These are phyloP conservation scores for Tragelaphus scriptus DNA, from an alignment of 2,113 vertebrate genomes.

Conservation along the genomic window DNA sequence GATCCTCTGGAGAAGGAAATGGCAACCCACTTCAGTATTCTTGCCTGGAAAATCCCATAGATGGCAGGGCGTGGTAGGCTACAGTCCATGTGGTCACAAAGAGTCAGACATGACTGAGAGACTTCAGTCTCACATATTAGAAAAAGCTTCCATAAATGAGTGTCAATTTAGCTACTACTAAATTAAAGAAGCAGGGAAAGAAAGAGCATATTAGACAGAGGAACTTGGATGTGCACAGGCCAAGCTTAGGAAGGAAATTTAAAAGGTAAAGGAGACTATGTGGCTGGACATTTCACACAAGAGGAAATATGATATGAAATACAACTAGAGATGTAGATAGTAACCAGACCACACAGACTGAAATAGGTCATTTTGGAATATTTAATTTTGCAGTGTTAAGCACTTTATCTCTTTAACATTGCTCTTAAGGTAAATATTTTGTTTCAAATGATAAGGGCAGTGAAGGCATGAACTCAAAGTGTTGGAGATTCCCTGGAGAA, in stretches of 20 bases:
- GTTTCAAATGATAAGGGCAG: neutral
- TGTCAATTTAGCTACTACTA: neutral
- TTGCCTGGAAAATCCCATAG: too few species aligned
- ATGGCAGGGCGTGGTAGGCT: too few species aligned
- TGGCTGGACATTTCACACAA: neutral
- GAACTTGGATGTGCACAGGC: neutral
- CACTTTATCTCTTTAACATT: neutral
- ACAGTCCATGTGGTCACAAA: too few species aligned
- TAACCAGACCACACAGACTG: neutral
- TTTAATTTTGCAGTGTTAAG: neutral
- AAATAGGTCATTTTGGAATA: neutral
- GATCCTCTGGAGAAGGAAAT: too few species aligned
- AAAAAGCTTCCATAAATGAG: neutral
- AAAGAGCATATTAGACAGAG: neutral
- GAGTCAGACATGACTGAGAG: too few species aligned
- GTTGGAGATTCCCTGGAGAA: constrained; percentile 19
- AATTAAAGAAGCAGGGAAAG: neutral
- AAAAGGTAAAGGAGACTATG: neutral
- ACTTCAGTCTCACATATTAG: neutral
- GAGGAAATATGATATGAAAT: neutral
- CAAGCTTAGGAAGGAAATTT: neutral
- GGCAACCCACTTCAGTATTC: too few species aligned
- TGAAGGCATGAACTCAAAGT: neutral
- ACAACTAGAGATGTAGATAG: neutral
- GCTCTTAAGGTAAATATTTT: constrained; percentile 8